Percentiles rank a stretch among this genome's conserved stretches.
Evolutionary conservation across 1,140 invertebrate genomes (phyloP).

Genomic region (Branchinecta lindahli): DNA sequence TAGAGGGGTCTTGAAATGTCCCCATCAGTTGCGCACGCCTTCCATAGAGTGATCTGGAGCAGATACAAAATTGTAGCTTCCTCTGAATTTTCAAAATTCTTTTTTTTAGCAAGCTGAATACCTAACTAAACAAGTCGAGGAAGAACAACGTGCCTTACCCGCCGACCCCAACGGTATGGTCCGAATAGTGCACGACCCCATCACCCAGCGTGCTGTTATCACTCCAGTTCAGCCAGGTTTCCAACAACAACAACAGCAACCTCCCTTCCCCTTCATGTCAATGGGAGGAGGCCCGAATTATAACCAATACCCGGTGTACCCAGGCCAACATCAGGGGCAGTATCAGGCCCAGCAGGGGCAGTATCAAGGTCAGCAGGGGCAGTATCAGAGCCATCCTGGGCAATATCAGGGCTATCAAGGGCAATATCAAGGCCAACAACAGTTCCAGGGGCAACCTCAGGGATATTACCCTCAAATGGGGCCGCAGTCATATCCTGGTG

Average conservation of each 20-base stretch:
- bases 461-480: slow-evolving; percentile 12
- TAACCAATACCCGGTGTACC: neutral
- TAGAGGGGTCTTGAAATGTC: too few relatives aligned
- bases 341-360: too few relatives aligned
- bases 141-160: neutral
- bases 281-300: neutral
- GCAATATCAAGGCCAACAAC: slow-evolving; percentile 8
- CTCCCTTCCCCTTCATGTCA: neutral
- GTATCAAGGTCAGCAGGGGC: too few relatives aligned
- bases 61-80: too few relatives aligned
- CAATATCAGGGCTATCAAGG: neutral
- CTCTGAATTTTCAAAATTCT: neutral
- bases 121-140: neutral
- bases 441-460: slow-evolving; percentile 13
- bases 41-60: too few relatives aligned
- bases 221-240: slow-evolving; percentile 14
- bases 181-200: slow-evolving; percentile 19
- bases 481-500: neutral
- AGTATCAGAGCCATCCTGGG: too few relatives aligned
- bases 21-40: too few relatives aligned
- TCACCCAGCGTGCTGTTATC: slow-evolving; percentile 19
- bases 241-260: neutral
- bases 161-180: slow-evolving; percentile 19
- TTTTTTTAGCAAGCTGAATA: neutral
- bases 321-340: neutral